Base-by-base conservation (phyloP, 1,140 invertebrate genomes). In the Cylas formicarius region DNA sequence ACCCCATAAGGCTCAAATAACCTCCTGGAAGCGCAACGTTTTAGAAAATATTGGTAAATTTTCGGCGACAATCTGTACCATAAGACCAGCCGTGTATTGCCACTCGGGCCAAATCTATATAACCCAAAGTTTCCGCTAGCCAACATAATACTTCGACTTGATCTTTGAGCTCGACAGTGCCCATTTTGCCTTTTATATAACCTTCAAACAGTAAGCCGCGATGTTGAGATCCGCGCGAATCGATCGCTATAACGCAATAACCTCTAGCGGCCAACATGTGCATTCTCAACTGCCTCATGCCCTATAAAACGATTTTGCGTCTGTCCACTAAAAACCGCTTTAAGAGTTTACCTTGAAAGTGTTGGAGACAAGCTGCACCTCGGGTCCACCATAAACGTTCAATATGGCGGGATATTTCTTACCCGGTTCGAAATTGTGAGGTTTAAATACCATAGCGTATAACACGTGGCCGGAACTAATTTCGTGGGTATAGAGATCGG, bases 51-150 rank as follows among this genome's bases (percentile, higher is more conserved):
- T 29, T 13, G 11, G 16, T 29, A 29, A 9, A 14, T 41, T 9
- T 26, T 13, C 7, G 29, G 10, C 7, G 9, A 17, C n/a, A 9
- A 17, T 28, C 49, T 61, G 62, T 39, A 77, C 93, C 96, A 65
- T 99, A 99, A 31, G 94, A 97, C 95, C 95, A 99, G 4, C 96
- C 96, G 64, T 95, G 90, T 54, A 99, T 90, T 4, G 89, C 95
- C 1, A 99, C 81, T 40, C 95, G 75, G 50, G 78, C 77, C 70
- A 95, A 78, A 66, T 99, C 95, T 47, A 99, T 91, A 56, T 82
- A 96, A 23, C 81, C 81, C 7, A 84, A 79, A 48, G 80, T 80
- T 55, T 88, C 79, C 0, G 89, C 80, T n/a, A 97, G 68, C 76
- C 82, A 86, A 47, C 83, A 77, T 23, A 99, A 65, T 0, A 96